Percentiles rank a stretch among this genome's conserved stretches.
These are phyloP conservation scores for Dendroctonus ponderosae DNA, from an alignment of 1,140 invertebrate genomes.

Conservation along the genomic window DNA sequence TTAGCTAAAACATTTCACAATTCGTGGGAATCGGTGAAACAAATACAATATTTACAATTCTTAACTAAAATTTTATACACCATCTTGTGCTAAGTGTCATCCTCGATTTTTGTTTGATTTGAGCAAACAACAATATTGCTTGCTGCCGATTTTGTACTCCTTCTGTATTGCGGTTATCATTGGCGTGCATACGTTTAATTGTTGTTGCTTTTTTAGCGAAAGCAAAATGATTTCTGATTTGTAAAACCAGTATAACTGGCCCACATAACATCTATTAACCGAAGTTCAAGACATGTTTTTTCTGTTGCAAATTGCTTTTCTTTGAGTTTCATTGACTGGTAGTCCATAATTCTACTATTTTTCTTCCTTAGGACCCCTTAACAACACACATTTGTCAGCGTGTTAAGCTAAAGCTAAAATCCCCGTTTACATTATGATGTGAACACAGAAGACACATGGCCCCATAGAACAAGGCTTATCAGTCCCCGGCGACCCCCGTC, in stretches of 20 bases:
- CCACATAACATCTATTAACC: no score
- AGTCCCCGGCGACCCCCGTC: background rate
- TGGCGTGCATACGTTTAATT: background rate
- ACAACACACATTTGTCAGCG: background rate
- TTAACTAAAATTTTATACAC: constrained; percentile 30
- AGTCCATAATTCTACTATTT: no score
- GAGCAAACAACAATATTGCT: constrained; percentile 8
- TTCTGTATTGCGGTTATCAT: constrained; percentile 9
- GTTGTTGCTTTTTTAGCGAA: no score
- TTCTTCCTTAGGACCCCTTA: no score
- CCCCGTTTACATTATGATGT: background rate
- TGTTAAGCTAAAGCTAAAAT: background rate
- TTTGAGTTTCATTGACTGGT: no score
- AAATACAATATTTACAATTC: constrained; percentile 27
- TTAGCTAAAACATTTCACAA: constrained; percentile 28
- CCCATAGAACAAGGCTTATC: no score
- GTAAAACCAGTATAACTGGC: no score
- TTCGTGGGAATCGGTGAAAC: constrained; percentile 27
- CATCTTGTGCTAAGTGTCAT: constrained; percentile 28
- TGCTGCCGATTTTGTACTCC: constrained; percentile 17
- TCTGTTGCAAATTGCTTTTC: no score
- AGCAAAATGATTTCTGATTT: no score
- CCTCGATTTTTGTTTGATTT: constrained; percentile 28
- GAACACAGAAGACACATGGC: background rate
- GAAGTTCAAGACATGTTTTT: no score